phyloP scores from a whole-genome alignment of 2,888 invertebrate species.

The Podotricha telesiphe region DNA sequence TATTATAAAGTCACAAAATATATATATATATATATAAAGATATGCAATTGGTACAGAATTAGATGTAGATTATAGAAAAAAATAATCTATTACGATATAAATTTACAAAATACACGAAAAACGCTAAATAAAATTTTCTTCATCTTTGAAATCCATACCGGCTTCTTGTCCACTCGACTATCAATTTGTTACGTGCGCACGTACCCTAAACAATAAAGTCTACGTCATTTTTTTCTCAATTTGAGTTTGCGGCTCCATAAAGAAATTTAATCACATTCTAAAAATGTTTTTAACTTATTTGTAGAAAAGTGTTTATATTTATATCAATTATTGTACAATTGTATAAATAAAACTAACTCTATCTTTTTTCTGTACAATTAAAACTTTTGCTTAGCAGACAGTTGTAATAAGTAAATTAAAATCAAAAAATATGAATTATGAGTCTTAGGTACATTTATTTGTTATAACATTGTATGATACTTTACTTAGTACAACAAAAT shows the following conservation, averaged over 20 bases:
- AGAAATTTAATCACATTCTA: constrained; percentile 8
- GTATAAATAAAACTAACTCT: neutral
- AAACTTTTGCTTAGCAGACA: no score
- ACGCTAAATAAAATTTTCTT: neutral
- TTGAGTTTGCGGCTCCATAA: neutral
- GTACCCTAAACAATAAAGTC: constrained; percentile 17
- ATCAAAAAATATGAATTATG: no score
- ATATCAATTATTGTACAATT: neutral
- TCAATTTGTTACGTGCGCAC: constrained; percentile 15
- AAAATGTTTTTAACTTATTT: neutral
- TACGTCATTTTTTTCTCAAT: constrained; percentile 14
- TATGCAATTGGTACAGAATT: neutral
- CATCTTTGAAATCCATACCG: neutral
- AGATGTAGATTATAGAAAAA: neutral
- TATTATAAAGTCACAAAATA: neutral
- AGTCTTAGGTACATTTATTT: no score
- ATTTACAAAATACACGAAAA: neutral
- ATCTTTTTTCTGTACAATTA: neutral
- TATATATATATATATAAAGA: neutral
- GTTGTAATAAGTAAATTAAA: no score
- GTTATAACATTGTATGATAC: no score
- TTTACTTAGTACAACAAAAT: no score
- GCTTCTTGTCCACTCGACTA: neutral
- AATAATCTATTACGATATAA: neutral
- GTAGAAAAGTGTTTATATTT: neutral